phyloP scores from a whole-genome alignment of 2,797 vertebrate genomes.

The Hippopotamyrus pictus region DNA sequence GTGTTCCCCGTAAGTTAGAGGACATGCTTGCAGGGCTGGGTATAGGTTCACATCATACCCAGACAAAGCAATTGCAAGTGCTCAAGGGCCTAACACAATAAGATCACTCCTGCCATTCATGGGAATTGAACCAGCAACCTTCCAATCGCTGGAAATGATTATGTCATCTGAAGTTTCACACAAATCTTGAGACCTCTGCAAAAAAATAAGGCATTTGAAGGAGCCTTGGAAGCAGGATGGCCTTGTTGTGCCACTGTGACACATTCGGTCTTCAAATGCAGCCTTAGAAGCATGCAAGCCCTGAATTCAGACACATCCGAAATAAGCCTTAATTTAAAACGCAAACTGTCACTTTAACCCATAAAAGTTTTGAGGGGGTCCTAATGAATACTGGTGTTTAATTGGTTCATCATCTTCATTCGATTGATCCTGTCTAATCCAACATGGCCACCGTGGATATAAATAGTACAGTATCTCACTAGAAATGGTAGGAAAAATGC shows the following conservation, averaged over 20 bases:
- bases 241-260: not conserved
- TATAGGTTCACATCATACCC: not conserved
- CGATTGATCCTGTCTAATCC: not conserved
- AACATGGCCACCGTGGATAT: not conserved
- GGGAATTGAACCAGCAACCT: not conserved
- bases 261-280: not conserved
- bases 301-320: not conserved
- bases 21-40: not conserved
- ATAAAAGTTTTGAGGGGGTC: not conserved
- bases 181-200: not conserved
- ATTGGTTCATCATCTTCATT: not conserved
- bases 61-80: not conserved
- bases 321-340: not conserved
- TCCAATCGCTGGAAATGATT: not conserved
- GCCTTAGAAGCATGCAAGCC: not conserved
- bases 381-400: not conserved
- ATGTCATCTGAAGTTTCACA: not conserved
- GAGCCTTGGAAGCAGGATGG: not conserved
- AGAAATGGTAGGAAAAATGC: not conserved
- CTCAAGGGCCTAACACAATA: not conserved
- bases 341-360: not conserved
- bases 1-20: not conserved
- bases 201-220: not conserved
- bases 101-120: not conserved
- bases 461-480: not conserved